These are phyloP conservation scores for Synergus itoensis DNA, from an alignment of 2,888 invertebrate genomes.

Conservation along the genomic window DNA sequence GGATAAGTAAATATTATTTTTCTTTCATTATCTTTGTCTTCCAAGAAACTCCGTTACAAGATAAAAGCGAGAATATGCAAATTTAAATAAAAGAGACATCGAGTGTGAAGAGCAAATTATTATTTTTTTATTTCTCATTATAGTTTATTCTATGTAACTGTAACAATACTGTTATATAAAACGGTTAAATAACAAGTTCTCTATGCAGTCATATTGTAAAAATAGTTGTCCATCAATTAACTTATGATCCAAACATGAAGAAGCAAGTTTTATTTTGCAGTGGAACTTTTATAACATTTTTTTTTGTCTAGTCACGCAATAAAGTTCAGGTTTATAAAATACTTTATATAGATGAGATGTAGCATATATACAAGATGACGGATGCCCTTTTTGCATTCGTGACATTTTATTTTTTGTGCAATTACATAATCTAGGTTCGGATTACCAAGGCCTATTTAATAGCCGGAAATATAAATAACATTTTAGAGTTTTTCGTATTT, in stretches of 20 bases:
- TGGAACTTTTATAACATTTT: not conserved
- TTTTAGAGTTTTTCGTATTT: not conserved
- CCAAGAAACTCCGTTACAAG: no score
- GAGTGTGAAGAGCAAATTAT: no score
- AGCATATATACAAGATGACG: not conserved
- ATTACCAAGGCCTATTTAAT: not conserved
- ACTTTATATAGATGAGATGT: no score
- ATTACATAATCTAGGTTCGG: not conserved
- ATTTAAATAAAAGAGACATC: no score
- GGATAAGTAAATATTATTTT: no score
- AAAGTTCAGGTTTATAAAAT: not conserved
- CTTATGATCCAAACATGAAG: not conserved
- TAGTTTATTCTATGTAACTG: no score
- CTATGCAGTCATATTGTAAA: not conserved
- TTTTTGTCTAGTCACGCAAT: not conserved
- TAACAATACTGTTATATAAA: no score
- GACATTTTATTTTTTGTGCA: not conserved
- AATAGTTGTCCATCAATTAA: conserved; percentile 12
- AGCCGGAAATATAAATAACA: not conserved
- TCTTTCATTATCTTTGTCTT: no score
- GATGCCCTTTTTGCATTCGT: not conserved
- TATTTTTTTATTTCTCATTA: no score
- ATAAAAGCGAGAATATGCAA: no score
- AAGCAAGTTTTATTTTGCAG: not conserved
- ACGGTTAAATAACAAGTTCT: not conserved